These are phyloP conservation scores for Pygmarrhopalites habei DNA, from an alignment of 1,140 invertebrate species.

Conservation along the genomic window DNA sequence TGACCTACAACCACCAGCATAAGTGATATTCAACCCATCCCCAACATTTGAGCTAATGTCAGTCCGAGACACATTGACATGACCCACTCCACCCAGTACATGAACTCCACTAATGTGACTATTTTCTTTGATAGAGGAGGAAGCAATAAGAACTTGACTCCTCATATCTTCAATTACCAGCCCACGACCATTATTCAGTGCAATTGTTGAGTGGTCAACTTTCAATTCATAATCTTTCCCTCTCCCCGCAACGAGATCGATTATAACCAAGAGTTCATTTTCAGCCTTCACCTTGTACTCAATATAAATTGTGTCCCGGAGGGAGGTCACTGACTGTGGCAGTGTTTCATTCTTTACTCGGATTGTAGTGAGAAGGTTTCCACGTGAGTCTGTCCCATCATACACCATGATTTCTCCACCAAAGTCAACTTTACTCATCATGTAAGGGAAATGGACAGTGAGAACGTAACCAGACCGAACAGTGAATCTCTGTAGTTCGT, in stretches of 20 bases:
- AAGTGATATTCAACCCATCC: constrained; percentile 84
- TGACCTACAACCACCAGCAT: constrained; percentile 83
- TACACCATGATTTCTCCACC: constrained; percentile 58
- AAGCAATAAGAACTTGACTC: constrained; percentile 69
- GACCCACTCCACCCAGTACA: constrained; percentile 74
- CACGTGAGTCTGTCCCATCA: constrained; percentile 63
- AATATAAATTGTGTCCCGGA: constrained; percentile 65
- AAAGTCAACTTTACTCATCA: constrained; percentile 64
- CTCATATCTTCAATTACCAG: constrained; percentile 75
- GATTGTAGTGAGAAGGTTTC: constrained; percentile 61
- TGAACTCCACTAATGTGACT: constrained; percentile 81
- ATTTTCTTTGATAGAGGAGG: constrained; percentile 75
- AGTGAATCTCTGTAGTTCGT: constrained; percentile 54
- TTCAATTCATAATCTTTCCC: constrained; percentile 80
- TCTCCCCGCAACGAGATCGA: constrained; percentile 68
- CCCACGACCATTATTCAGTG: constrained; percentile 87
- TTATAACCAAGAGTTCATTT: constrained; percentile 61
- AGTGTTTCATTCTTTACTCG: constrained; percentile 67
- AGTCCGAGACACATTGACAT: constrained; percentile 84
- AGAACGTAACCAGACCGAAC: constrained; percentile 67
- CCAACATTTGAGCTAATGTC: constrained; percentile 84
- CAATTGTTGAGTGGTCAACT: constrained; percentile 72
- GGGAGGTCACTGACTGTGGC: constrained; percentile 74
- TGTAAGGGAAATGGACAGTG: constrained; percentile 72
- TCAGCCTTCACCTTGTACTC: constrained; percentile 61